Conservation (phyloP, 2,113 vertebrate genomes). For the Lampris megalopsis region DNA sequence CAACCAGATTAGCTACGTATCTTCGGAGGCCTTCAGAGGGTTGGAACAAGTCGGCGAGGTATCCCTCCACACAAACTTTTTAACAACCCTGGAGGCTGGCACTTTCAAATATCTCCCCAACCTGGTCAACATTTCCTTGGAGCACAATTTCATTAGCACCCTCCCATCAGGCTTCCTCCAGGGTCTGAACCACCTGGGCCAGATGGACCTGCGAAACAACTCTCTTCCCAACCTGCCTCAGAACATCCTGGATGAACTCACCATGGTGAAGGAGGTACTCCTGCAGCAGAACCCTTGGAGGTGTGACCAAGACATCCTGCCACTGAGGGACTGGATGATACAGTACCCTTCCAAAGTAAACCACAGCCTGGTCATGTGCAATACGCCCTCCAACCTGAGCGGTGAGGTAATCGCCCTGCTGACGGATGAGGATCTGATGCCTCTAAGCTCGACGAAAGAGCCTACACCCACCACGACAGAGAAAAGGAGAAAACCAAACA, state of each 20-base stretch:
- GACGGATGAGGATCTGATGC: conserved; percentile 47
- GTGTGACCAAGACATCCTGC: conserved; percentile 87
- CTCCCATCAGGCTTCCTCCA: conserved; percentile 84
- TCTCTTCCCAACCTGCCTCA: conserved; percentile 84
- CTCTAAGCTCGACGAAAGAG: conserved; percentile 32
- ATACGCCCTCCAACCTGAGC: conserved; percentile 70
- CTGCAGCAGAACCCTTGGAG: conserved; percentile 92
- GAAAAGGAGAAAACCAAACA: conserved; percentile 48
- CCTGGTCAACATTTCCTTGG: conserved; percentile 90
- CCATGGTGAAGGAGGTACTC: conserved; percentile 77
- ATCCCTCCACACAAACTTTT: conserved; percentile 88
- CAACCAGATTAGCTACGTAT: conserved; percentile 85
- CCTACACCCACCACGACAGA: conserved; percentile 56
- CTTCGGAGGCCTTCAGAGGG: conserved; percentile 83
- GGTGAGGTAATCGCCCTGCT: conserved; percentile 75
- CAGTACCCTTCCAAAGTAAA: conserved; percentile 78
- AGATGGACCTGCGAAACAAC: conserved; percentile 89
- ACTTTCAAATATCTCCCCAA: conserved; percentile 81
- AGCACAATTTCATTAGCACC: conserved; percentile 85
- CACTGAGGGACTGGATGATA: conserved; percentile 86
- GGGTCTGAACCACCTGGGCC: conserved; percentile 72
- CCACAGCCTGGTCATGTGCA: conserved; percentile 80
- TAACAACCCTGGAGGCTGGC: conserved; percentile 78
- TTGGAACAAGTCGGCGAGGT: conserved; percentile 85
- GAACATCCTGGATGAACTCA: conserved; percentile 82